These are phyloP conservation scores for Zeugodacus cucurbitae DNA, from an alignment of 1,140 invertebrate genomes.

Conservation along the genomic window DNA sequence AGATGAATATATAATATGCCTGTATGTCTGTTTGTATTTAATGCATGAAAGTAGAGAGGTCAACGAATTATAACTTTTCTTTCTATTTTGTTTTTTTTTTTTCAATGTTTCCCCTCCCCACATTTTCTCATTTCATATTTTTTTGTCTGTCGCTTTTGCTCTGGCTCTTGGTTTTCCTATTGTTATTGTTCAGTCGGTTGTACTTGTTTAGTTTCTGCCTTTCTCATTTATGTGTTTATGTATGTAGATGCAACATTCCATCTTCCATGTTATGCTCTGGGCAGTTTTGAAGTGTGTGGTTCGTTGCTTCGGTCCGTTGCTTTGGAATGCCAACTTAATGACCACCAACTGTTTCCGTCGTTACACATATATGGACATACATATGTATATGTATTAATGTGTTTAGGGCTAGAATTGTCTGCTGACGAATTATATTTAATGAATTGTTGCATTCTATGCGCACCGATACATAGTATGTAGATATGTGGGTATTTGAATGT, in stretches of 20 bases:
- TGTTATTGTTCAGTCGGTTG: slow-evolving; percentile 15
- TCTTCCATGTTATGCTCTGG: background rate
- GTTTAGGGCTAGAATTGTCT: background rate
- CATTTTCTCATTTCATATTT: slow-evolving; percentile 26
- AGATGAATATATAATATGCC: too few relatives aligned
- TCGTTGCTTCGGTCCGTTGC: slow-evolving; percentile 27
- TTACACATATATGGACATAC: background rate
- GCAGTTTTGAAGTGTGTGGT: background rate
- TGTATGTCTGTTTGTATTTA: too few relatives aligned
- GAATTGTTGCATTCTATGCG: background rate
- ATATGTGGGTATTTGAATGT: background rate
- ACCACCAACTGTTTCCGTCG: slow-evolving; percentile 42
- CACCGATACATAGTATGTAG: background rate
- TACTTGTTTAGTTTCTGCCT: background rate
- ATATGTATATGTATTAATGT: too few relatives aligned
- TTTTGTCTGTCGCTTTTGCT: background rate
- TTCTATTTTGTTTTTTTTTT: too few relatives aligned
- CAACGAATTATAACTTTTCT: slow-evolving; percentile 25
- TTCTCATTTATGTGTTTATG: background rate
- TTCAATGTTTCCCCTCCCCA: background rate
- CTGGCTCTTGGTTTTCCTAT: background rate
- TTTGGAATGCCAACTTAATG: slow-evolving; percentile 40
- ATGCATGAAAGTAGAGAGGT: background rate
- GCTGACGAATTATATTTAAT: slow-evolving; percentile 21
- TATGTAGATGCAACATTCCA: background rate